Base-by-base conservation (phyloP, 2,113 vertebrate species). In the Microtus richardsoni region DNA sequence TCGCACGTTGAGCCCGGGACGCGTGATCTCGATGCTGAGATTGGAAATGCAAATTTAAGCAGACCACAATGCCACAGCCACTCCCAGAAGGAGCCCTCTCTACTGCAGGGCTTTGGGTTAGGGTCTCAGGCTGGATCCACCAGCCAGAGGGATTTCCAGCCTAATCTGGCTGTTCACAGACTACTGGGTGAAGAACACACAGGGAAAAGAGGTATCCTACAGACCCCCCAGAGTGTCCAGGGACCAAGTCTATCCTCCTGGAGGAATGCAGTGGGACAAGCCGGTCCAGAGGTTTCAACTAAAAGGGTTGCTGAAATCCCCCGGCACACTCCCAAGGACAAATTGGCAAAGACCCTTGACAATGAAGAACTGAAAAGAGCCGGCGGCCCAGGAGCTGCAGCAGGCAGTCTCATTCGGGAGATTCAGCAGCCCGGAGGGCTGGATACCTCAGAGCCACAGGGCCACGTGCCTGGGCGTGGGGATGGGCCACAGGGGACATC, bases 291-390 rank as follows among this genome's bases (percentile, higher is more conserved):
- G 26, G 86, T 98, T 94, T 75, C 91, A 87, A 92, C 97, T n/a
- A 97, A 95, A 96, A 97, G 97, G 47, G 97, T 96, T 30, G 83
- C 86, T 86, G 98, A 98, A 36, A 80, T 97, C 60, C 95, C 97
- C 49, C 68, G 95, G 66, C 97, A 90, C 17, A 58, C 94, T 93
- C 96, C 98, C 85, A 98, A 98, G 97, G 97, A 98, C 85, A 98
- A 98, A 96, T 39, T 96, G 44, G 91, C 97, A 9, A 98, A 96
- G 95, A 97, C 98, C 91, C 95, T 98, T 47, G 98, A 99, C 84
- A 74, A 97, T 64, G 98, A 98, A 88, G 98, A 95, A 49, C 96
- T 98, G 95, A 98, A 98, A 95, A 98, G 98, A 96, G 91, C 97
- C 7, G 88, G 97, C 88, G 97, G 98, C 93, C 83, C 95, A 39